A percentile compares a stretch with the other conserved stretches of the same genome.
Conservation (phyloP, 2,888 invertebrate genomes). For the Junonia oenone region DNA sequence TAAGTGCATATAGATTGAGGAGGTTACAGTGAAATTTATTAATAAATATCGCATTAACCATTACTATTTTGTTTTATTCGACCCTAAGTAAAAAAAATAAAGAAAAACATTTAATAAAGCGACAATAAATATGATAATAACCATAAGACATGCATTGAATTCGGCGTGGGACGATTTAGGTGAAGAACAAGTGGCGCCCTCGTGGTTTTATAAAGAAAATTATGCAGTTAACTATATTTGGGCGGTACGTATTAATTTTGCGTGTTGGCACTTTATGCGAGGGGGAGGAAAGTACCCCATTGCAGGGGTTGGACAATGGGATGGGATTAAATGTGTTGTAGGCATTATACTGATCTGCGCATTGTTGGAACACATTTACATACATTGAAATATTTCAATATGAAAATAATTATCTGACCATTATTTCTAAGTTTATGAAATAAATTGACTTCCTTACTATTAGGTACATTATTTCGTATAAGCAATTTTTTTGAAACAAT, state of each 20-base stretch:
- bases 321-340: conserved; percentile 66
- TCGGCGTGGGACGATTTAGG: not conserved
- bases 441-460: not conserved
- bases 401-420: not conserved
- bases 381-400: not conserved
- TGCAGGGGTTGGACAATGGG: conserved; percentile 54
- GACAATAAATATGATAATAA: not conserved
- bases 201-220: conserved; percentile 40
- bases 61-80: conserved; percentile 37
- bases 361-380: conserved; percentile 28
- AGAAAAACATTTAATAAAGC: not conserved
- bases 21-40: conserved; percentile 76
- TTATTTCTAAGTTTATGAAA: not conserved
- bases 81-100: not conserved
- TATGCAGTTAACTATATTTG: conserved; percentile 64
- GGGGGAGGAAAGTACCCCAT: conserved; percentile 40
- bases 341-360: conserved; percentile 62
- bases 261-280: conserved; percentile 53
- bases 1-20: conserved; percentile 74
- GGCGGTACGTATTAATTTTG: conserved; percentile 69
- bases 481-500: too few species aligned
- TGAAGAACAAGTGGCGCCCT: not conserved
- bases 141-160: not conserved
- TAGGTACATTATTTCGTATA: too few species aligned
- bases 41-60: conserved; percentile 79